phyloP scores from a whole-genome alignment of 2,113 vertebrate species.

The Cyanoramphus novaezelandiae region DNA sequence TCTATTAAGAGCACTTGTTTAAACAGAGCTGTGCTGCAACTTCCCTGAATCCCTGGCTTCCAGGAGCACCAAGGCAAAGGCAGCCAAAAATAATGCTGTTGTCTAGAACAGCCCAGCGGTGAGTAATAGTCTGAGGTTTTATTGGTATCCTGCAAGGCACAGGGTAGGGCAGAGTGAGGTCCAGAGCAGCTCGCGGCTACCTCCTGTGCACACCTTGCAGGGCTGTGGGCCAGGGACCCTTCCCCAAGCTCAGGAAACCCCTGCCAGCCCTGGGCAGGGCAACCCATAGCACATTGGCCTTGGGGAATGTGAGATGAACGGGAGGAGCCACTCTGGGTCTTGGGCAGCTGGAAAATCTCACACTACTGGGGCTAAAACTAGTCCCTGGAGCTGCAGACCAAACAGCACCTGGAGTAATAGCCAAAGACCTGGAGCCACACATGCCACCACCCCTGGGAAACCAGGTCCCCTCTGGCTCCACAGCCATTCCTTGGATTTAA shows the following conservation, averaged over 20 bases:
- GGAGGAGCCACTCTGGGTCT: background rate
- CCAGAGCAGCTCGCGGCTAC: background rate
- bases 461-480: background rate
- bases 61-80: conserved; percentile 38
- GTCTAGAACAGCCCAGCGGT: conserved; percentile 68
- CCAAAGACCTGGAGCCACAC: conserved; percentile 13
- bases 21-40: conserved; percentile 54
- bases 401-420: conserved; percentile 43
- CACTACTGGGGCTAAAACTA: conserved; percentile 49
- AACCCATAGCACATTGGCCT: fast-evolving
- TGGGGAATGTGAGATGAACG: background rate
- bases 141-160: conserved; percentile 37
- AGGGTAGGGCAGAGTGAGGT: conserved; percentile 32
- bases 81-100: conserved; percentile 81
- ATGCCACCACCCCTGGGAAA: background rate
- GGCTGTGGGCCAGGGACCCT: background rate
- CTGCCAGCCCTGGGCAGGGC: background rate
- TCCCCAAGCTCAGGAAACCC: background rate
- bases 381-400: background rate
- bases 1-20: conserved; percentile 54
- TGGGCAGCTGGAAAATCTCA: conserved; percentile 53
- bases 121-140: conserved; percentile 80
- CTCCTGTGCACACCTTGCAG: background rate
- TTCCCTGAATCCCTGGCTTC: conserved; percentile 67
- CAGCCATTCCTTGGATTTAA: background rate